phyloP scores from a whole-genome alignment of 2,888 invertebrate genomes.

The Pseudoips prasinana region DNA sequence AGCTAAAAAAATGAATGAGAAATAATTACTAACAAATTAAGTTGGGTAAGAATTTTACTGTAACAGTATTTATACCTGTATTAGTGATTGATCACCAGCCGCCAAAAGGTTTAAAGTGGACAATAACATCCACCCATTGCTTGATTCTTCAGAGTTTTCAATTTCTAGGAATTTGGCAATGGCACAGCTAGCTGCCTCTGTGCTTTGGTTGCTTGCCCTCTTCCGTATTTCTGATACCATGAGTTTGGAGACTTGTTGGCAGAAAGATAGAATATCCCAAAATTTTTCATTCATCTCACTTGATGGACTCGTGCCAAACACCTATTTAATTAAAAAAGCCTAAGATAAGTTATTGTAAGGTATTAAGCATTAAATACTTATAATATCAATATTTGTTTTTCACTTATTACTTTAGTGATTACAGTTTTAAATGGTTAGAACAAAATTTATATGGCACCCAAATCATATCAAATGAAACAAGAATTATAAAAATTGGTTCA shows the following conservation, averaged over 20 bases:
- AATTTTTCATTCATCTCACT: slow-evolving; percentile 98
- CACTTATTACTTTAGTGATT: too few species aligned
- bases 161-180: slow-evolving; percentile 98
- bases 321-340: slow-evolving; percentile 83
- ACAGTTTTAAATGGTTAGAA: too few species aligned
- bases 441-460: too few species aligned
- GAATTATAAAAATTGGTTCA: too few species aligned
- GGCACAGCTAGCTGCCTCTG: slow-evolving; percentile 97
- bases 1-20: too few species aligned
- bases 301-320: slow-evolving; percentile 96
- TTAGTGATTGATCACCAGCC: slow-evolving; percentile 93
- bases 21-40: too few species aligned
- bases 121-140: slow-evolving; percentile 98
- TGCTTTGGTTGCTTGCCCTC: slow-evolving; percentile 97
- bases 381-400: too few species aligned
- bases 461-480: too few species aligned
- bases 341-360: too few species aligned
- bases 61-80: too few species aligned
- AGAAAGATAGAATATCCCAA: slow-evolving; percentile 96
- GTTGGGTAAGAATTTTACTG: too few species aligned
- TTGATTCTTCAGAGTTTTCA: slow-evolving; percentile 95
- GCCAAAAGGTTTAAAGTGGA: slow-evolving; percentile 95
- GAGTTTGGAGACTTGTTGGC: slow-evolving; percentile 95
- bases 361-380: too few species aligned
- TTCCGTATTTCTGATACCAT: slow-evolving; percentile 98